Evolutionary conservation across 1,140 invertebrate species (phyloP).

Genomic region (Lordiphosa clarofinis): DNA sequence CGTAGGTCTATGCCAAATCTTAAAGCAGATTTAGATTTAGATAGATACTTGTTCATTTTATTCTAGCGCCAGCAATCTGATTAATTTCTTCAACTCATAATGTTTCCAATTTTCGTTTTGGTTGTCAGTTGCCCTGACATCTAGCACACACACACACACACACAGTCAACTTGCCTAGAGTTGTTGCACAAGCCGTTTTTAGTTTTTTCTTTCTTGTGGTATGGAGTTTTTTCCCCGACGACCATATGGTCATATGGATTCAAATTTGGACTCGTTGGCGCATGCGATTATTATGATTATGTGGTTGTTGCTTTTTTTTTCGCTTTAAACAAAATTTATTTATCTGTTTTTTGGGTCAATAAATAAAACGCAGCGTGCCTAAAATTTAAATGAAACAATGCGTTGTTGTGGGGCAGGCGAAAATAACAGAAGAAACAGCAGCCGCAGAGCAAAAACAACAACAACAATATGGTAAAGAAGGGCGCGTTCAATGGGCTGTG

Average conservation of each 20-base stretch:
- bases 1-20: too few relatives aligned
- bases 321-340: slow-evolving; percentile 61
- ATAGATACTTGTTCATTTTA: not conserved
- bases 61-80: not conserved
- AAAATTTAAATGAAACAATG: slow-evolving; percentile 71
- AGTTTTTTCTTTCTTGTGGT: too few relatives aligned
- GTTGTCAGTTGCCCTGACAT: not conserved
- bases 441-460: slow-evolving; percentile 2
- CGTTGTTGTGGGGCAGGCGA: slow-evolving; percentile 15
- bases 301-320: slow-evolving; percentile 26
- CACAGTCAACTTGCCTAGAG: not conserved
- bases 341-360: slow-evolving; percentile 76
- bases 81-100: not conserved
- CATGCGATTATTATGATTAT: slow-evolving; percentile 72
- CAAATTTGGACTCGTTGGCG: slow-evolving; percentile 36
- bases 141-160: not conserved
- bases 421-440: slow-evolving; percentile 25
- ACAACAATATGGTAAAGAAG: slow-evolving; percentile 33
- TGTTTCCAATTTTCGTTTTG: not conserved
- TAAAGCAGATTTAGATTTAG: too few relatives aligned
- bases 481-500: slow-evolving; percentile 43
- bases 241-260: slow-evolving; percentile 55
- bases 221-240: slow-evolving; percentile 17
- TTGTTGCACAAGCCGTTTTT: slow-evolving; percentile 18
- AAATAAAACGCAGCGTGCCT: slow-evolving; percentile 71